These are phyloP conservation scores for Pogonophryne albipinna DNA, from an alignment of 2,797 vertebrate species.

Conservation along the genomic window DNA sequence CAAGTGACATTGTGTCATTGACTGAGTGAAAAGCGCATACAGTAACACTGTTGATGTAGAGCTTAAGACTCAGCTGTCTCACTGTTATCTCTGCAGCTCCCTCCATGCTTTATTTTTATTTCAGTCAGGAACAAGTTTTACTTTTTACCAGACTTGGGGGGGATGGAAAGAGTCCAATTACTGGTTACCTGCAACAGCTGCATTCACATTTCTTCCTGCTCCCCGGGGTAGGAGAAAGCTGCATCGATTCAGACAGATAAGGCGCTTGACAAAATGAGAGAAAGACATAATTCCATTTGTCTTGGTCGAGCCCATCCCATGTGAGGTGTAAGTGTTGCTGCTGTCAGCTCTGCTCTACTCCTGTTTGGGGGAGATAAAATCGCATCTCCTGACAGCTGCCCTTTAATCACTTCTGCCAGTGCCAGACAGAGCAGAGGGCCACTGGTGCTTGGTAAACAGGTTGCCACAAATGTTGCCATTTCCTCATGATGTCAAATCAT, in stretches of 20 bases:
- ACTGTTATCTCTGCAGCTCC: slow-evolving; percentile 49
- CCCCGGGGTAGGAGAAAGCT: slow-evolving; percentile 48
- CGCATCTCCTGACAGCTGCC: slow-evolving; percentile 78
- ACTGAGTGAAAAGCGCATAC: slow-evolving; percentile 31
- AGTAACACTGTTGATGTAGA: slow-evolving; percentile 58
- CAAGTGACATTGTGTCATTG: slow-evolving; percentile 67
- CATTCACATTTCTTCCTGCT: slow-evolving; percentile 41
- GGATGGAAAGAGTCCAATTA: slow-evolving; percentile 64
- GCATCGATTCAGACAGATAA: slow-evolving; percentile 78
- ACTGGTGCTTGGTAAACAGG: slow-evolving; percentile 49
- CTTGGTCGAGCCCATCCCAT: slow-evolving; percentile 72
- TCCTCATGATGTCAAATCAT: slow-evolving; percentile 20
- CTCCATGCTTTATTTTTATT: slow-evolving; percentile 33
- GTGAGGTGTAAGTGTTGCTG: slow-evolving; percentile 70
- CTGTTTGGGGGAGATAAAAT: slow-evolving; percentile 81
- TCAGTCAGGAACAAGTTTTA: slow-evolving; percentile 51
- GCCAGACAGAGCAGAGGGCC: slow-evolving; percentile 51
- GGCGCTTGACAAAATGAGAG: slow-evolving; percentile 71
- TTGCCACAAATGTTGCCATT: slow-evolving; percentile 8
- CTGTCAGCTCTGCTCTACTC: slow-evolving; percentile 76
- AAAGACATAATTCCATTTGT: slow-evolving; percentile 81
- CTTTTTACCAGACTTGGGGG: slow-evolving; percentile 49
- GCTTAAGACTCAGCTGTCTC: slow-evolving; percentile 58
- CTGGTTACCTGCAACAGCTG: slow-evolving; percentile 54
- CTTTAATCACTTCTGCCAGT: slow-evolving; percentile 78